These are phyloP conservation scores for Myotis findleyi DNA, from an alignment of 2,797 vertebrate species.

Conservation along the genomic window DNA sequence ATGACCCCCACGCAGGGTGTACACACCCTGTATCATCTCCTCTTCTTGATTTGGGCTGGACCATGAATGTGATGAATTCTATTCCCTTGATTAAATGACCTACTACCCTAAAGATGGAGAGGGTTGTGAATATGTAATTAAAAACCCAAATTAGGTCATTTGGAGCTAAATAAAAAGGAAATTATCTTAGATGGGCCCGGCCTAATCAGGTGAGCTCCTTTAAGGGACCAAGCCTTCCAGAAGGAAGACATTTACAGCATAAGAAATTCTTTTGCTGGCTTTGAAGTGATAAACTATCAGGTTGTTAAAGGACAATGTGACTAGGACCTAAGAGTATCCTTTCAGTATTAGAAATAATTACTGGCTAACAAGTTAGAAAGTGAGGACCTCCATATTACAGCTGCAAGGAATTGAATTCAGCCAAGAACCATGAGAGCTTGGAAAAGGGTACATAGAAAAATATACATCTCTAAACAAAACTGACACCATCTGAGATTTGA, in stretches of 20 bases:
- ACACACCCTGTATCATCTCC: background rate
- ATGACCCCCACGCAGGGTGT: background rate
- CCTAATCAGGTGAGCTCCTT: background rate
- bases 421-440: background rate
- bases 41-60: background rate
- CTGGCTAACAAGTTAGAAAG: background rate
- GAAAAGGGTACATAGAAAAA: background rate
- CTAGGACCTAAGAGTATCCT: background rate
- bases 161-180: background rate
- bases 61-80: background rate
- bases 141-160: background rate
- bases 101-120: background rate
- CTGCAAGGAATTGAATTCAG: background rate
- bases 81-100: background rate
- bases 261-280: background rate
- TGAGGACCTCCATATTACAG: background rate
- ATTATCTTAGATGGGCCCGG: background rate
- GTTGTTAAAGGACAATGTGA: background rate
- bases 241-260: background rate
- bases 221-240: background rate
- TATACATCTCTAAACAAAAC: background rate
- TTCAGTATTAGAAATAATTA: background rate
- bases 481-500: background rate
- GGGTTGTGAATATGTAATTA: background rate
- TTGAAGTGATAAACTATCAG: background rate